A percentile compares a stretch with the other conserved stretches of the same genome.
Conservation (phyloP, 2,113 vertebrate species). For the Genyomyrus donnyi region DNA sequence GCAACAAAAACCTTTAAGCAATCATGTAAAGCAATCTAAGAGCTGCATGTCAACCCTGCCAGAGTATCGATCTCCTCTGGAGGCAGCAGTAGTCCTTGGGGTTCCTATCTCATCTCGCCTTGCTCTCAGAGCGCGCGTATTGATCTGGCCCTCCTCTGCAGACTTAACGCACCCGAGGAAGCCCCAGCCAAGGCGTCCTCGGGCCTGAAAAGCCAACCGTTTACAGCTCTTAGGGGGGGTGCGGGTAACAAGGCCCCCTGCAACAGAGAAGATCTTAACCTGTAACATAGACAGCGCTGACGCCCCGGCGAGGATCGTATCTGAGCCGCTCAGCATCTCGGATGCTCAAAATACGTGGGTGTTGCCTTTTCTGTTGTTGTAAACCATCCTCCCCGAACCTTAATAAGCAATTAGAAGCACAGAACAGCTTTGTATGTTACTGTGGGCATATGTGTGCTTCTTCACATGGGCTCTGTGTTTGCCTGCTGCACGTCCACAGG, state of each 20-base stretch:
- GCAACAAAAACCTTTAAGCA: slow-evolving; percentile 91
- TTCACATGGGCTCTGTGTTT: not conserved
- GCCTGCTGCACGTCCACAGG: not conserved
- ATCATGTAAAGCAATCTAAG: slow-evolving; percentile 93
- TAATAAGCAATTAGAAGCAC: slow-evolving; percentile 5
- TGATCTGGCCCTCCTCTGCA: slow-evolving; percentile 80
- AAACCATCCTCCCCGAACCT: not conserved
- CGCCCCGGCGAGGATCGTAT: slow-evolving; percentile 19
- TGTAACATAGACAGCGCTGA: slow-evolving; percentile 20
- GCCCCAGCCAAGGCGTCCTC: slow-evolving; percentile 65
- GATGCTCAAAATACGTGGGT: not conserved
- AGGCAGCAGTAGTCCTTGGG: slow-evolving; percentile 72
- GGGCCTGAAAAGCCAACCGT: slow-evolving; percentile 57
- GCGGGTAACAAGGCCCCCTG: not conserved
- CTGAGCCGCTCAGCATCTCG: not conserved
- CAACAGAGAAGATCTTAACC: slow-evolving; percentile 18
- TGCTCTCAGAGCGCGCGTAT: slow-evolving; percentile 81
- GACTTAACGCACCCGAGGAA: slow-evolving; percentile 77
- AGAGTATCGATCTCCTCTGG: slow-evolving; percentile 88
- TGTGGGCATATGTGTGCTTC: not conserved
- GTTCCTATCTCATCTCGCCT: slow-evolving; percentile 79
- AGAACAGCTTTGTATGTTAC: slow-evolving; percentile 1
- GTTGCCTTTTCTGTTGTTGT: not conserved
- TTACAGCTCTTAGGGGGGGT: slow-evolving; percentile 35
- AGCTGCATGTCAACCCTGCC: slow-evolving; percentile 77